These are phyloP conservation scores for Lydus trimaculatus DNA, from an alignment of 2,888 invertebrate species.

Conservation along the genomic window DNA sequence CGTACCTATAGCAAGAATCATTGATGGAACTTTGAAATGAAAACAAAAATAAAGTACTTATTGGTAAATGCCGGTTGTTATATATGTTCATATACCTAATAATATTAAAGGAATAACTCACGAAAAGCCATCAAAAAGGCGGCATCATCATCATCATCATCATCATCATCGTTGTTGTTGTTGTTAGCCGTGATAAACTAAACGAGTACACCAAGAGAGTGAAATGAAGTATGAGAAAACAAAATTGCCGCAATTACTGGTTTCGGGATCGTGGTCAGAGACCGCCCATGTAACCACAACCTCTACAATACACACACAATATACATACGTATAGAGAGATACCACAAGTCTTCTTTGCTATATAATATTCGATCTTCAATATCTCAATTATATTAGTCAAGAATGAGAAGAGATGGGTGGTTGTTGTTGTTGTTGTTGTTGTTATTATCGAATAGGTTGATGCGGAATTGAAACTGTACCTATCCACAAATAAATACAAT, in stretches of 20 bases:
- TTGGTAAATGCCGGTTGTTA: neutral
- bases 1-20: no score
- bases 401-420: conserved; percentile 11
- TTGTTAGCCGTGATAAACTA: conserved; percentile 42
- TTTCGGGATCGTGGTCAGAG: conserved; percentile 56
- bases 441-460: neutral
- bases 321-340: conserved; percentile 26
- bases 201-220: conserved; percentile 50
- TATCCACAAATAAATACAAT: neutral
- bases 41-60: conserved; percentile 11
- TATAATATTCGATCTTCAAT: conserved; percentile 51
- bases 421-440: conserved; percentile 25
- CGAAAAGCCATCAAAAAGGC: conserved; percentile 49
- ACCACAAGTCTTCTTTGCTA: conserved; percentile 40
- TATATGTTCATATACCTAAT: conserved; percentile 15
- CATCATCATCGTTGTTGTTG: conserved; percentile 11
- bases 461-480: neutral
- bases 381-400: conserved; percentile 54
- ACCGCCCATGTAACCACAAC: conserved; percentile 60
- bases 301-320: conserved; percentile 29
- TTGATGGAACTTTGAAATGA: conserved; percentile 28
- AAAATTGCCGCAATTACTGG: conserved; percentile 60
- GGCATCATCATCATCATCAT: conserved; percentile 45
- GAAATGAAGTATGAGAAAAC: conserved; percentile 58
- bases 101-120: conserved; percentile 42